Percentiles rank a stretch among this genome's conserved stretches.
These are phyloP conservation scores for Fragum whitleyi DNA, from an alignment of 2,888 invertebrate species.

Conservation along the genomic window DNA sequence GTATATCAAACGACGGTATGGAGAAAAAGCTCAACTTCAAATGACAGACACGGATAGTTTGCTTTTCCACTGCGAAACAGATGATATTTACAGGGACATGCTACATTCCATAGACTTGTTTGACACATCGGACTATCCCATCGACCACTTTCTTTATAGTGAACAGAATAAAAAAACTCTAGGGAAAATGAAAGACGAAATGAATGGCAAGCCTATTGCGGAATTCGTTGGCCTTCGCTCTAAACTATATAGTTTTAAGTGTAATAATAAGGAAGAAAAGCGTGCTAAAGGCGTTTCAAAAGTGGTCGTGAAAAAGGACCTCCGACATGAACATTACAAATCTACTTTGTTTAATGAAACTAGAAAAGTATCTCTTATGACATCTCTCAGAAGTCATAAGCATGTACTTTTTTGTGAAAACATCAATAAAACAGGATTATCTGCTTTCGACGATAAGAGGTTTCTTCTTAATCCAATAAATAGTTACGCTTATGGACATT, in stretches of 20 bases:
- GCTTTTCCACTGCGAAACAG: conserved; percentile 35
- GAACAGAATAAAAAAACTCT: conserved; percentile 75
- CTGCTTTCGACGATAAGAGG: conserved; percentile 61
- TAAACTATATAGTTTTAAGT: conserved; percentile 46
- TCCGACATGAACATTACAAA: conserved; percentile 57
- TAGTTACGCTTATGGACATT: conserved; percentile 59
- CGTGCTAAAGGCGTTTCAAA: conserved; percentile 61
- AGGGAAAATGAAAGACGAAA: conserved; percentile 81
- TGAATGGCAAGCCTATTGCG: conserved; percentile 67
- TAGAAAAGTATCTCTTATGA: conserved; percentile 47
- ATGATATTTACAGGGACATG: conserved; percentile 52
- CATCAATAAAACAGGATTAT: conserved; percentile 54
- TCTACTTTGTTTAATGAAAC: conserved; percentile 48
- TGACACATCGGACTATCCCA: conserved; percentile 74
- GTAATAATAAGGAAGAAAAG: conserved; percentile 49
- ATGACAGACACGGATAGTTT: conserved; percentile 62
- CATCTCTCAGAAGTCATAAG: conserved; percentile 44
- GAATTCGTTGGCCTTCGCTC: conserved; percentile 74
- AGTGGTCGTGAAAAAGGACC: conserved; percentile 53
- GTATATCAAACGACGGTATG: conserved; percentile 46
- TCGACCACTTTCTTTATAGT: conserved; percentile 66
- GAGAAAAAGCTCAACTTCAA: conserved; percentile 32
- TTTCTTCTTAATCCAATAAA: conserved; percentile 46
- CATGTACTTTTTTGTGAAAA: conserved; percentile 54
- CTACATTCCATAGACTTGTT: conserved; percentile 21